Base-by-base conservation (phyloP, 2,797 vertebrate species). In the Caiman crocodilus region DNA sequence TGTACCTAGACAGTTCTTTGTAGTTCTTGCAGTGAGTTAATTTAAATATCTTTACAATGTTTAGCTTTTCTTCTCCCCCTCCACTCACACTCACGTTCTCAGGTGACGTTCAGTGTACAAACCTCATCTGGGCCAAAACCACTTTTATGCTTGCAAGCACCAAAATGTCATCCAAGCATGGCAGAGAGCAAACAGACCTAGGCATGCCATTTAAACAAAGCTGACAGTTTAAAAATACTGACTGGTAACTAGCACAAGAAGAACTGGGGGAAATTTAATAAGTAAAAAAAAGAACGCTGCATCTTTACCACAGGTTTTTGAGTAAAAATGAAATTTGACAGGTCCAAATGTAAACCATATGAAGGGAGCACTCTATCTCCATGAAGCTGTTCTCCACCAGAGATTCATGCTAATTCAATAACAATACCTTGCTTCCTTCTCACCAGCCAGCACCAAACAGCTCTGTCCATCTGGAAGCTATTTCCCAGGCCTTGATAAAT, bases 401-500 rank as follows among this genome's bases (percentile, higher is more conserved):
- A 97, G 96, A 94, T 89, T 92, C 94, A 95, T 91, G 93, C 95
- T 97, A 96, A 97, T 97, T 97, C 95, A 96, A 96, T 96, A 97
- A 95, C 92, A 97, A 92, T 95, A 95, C 92, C 94, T 97, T 91
- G 88, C 94, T 97, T 96, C 96, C 94, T 96, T 96, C 93, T 97
- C 94, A 95, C 94, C 95, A 95, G 91, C 93, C 94, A 94, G 93
- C 95, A 95, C 84, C 93, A 89, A 95, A 94, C 96, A 96, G 85
- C 85, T 95, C 88, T 91, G 83, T 96, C 96, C 97, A 97, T 98
- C 97, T 98, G 97, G 97, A 97, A 98, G 88, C 95, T 85, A 97
- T 98, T 97, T 97, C 96, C 92, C 87, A 94, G 95, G 91, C 94
- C 97, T 97, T 97, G 97, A 97, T 97, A 97, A 97, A 97, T 97